phyloP scores from a whole-genome alignment of 2,888 invertebrate species.

The Tetheella fluctuosa region DNA sequence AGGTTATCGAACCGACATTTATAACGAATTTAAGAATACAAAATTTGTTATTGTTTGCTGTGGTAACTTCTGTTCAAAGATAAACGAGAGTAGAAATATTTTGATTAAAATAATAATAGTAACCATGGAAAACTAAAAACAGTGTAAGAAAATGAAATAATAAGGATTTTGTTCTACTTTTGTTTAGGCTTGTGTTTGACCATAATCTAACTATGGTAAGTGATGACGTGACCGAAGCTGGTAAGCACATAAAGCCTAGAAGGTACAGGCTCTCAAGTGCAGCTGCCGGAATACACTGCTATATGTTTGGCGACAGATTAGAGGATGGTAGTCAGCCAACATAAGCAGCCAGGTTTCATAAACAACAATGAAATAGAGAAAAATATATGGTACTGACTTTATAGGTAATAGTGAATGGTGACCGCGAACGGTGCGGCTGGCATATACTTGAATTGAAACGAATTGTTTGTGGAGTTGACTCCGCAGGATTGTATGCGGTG shows the following conservation, averaged over 20 bases:
- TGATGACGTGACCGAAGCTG: too few species aligned
- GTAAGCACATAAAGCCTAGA: too few species aligned
- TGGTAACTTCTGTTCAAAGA: not conserved
- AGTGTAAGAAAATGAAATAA: too few species aligned
- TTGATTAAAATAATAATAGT: not conserved
- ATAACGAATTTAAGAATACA: not conserved
- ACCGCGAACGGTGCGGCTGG: slow-evolving; percentile 47
- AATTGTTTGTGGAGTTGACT: slow-evolving; percentile 74
- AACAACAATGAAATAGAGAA: slow-evolving; percentile 10
- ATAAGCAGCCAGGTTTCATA: not conserved
- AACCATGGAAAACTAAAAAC: too few species aligned
- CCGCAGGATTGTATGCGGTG: slow-evolving; percentile 65
- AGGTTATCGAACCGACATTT: slow-evolving; percentile 9
- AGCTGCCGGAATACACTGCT: too few species aligned
- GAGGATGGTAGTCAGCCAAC: too few species aligned
- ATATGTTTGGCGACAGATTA: too few species aligned
- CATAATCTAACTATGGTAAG: too few species aligned
- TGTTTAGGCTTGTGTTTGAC: too few species aligned
- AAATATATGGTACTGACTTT: slow-evolving; percentile 10
- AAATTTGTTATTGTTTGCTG: not conserved
- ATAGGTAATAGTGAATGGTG: slow-evolving; percentile 28
- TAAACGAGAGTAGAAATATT: not conserved
- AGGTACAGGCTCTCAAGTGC: too few species aligned
- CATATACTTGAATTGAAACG: slow-evolving; percentile 67
- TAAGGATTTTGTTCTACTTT: too few species aligned